These are phyloP conservation scores for Melieria crassipennis DNA, from an alignment of 2,888 invertebrate genomes.

Conservation along the genomic window DNA sequence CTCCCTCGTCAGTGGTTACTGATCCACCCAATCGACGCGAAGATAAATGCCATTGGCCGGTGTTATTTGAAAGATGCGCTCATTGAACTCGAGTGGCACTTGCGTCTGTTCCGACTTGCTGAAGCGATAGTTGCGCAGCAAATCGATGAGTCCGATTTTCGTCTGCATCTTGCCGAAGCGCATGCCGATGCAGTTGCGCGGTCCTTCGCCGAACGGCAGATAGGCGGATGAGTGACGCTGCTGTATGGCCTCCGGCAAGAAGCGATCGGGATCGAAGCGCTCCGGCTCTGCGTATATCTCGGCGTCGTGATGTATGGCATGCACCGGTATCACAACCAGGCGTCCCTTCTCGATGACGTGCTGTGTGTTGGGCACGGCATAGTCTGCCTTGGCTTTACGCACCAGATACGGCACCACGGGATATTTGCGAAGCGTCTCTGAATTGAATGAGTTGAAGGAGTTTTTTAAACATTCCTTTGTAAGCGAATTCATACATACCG, in stretches of 20 bases:
- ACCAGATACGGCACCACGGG: slow-evolving; percentile 62
- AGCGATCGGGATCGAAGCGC: slow-evolving; percentile 71
- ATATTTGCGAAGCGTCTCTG: slow-evolving; percentile 67
- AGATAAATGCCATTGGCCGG: not conserved
- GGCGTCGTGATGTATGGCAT: slow-evolving; percentile 70
- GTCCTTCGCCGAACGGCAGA: slow-evolving; percentile 62
- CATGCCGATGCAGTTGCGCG: slow-evolving; percentile 58
- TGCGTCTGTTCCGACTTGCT: not conserved
- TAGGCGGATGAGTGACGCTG: slow-evolving; percentile 63
- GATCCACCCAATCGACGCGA: not conserved
- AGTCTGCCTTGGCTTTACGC: slow-evolving; percentile 53
- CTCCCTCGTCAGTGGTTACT: no score
- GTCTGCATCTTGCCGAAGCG: slow-evolving; percentile 59
- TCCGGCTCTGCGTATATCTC: slow-evolving; percentile 68
- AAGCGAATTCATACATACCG: slow-evolving; percentile 37
- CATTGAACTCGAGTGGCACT: not conserved
- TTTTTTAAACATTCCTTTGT: not conserved
- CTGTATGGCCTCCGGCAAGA: slow-evolving; percentile 68
- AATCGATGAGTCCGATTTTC: slow-evolving; percentile 47
- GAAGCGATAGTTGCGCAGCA: not conserved
- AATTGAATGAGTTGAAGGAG: not conserved
- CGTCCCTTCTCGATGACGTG: slow-evolving; percentile 24
- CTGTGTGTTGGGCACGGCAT: slow-evolving; percentile 45
- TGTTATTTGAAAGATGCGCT: not conserved
- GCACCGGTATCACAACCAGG: slow-evolving; percentile 66